Percentiles rank a stretch among this genome's conserved stretches.
These are phyloP conservation scores for Dryobotodes eremita DNA, from an alignment of 2,888 invertebrate species.

Conservation along the genomic window DNA sequence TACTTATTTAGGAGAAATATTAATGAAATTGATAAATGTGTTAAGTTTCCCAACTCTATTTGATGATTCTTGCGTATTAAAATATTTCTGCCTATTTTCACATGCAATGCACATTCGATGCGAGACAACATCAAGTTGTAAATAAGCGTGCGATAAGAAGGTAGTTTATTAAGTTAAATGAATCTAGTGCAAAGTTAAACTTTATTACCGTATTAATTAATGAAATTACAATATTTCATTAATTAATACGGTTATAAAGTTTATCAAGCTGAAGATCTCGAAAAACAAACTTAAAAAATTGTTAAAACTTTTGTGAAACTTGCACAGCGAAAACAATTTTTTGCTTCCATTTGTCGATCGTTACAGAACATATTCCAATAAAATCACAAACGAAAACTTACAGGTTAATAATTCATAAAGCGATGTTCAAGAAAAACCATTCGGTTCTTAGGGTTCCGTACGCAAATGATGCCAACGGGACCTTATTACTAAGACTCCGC, in stretches of 20 bases:
- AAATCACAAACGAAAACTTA: constrained; percentile 26
- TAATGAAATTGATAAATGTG: background rate
- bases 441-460: background rate
- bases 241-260: too few relatives aligned
- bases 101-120: background rate
- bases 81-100: background rate
- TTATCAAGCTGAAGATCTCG: background rate
- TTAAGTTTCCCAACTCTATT: background rate
- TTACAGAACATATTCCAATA: constrained; percentile 5
- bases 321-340: constrained; percentile 3
- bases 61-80: background rate
- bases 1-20: background rate
- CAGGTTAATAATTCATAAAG: constrained; percentile 37
- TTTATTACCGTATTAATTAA: too few relatives aligned
- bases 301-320: constrained; percentile 9
- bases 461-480: too few relatives aligned
- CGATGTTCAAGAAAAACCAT: constrained; percentile 31
- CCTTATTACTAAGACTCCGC: too few relatives aligned
- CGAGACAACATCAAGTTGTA: background rate
- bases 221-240: too few relatives aligned
- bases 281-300: background rate
- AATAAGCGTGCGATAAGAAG: background rate
- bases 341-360: constrained; percentile 12
- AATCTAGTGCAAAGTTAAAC: background rate
- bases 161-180: background rate